These are phyloP conservation scores for Helostoma temminkii DNA, from an alignment of 2,797 vertebrate species.

Conservation along the genomic window DNA sequence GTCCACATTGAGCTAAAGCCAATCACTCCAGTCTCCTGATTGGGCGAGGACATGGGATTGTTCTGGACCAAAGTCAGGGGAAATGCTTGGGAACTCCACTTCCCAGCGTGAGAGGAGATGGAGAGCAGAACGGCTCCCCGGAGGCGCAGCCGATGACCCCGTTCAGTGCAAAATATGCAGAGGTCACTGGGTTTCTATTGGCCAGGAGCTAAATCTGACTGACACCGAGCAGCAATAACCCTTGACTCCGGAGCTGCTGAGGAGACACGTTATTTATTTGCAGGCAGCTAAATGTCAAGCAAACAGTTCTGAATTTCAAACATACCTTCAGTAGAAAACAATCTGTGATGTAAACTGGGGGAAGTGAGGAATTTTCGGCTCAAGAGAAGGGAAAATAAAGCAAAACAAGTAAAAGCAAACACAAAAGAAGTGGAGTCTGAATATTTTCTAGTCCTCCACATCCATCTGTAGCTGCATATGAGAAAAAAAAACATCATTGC, in stretches of 20 bases:
- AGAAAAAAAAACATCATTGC: no score
- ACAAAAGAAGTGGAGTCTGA: background rate
- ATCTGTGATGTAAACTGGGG: constrained; percentile 35
- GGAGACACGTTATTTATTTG: constrained; percentile 70
- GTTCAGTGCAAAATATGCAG: constrained; percentile 93
- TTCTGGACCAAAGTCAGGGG: constrained; percentile 89
- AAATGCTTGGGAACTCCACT: constrained; percentile 94
- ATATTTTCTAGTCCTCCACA: background rate
- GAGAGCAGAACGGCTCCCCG: constrained; percentile 92
- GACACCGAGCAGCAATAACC: constrained; percentile 79
- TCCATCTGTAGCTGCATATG: background rate
- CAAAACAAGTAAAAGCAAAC: constrained; percentile 16
- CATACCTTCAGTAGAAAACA: constrained; percentile 38
- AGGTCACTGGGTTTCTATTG: constrained; percentile 92
- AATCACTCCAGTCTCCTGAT: constrained; percentile 81
- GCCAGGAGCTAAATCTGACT: constrained; percentile 80
- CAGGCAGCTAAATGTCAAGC: constrained; percentile 74
- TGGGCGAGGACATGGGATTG: constrained; percentile 90
- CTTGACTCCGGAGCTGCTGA: constrained; percentile 72
- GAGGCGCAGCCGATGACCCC: constrained; percentile 90
- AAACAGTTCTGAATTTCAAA: constrained; percentile 61
- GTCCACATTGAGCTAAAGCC: constrained; percentile 80
- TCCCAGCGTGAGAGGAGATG: constrained; percentile 95
- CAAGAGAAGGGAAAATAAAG: background rate
- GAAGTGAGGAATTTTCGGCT: constrained; percentile 20